A percentile compares a stretch with the other conserved stretches of the same genome.
These are phyloP conservation scores for Aphelenchoides besseyi DNA, from an alignment of 1,140 invertebrate species.

Conservation along the genomic window DNA sequence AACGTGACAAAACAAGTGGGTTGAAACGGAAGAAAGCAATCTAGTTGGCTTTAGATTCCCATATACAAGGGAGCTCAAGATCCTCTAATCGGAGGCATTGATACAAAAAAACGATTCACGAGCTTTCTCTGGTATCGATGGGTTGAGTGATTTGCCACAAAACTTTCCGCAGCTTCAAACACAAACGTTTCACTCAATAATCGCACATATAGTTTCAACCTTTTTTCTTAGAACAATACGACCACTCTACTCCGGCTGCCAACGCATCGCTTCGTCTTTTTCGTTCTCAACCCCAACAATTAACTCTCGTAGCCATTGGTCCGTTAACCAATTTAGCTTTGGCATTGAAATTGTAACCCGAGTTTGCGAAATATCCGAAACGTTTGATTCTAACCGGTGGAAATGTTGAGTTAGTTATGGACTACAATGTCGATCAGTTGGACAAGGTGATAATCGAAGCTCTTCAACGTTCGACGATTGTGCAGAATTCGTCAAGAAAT, in stretches of 20 bases:
- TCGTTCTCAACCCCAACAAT: conserved; percentile 65
- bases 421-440: neutral
- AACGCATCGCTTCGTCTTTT: conserved; percentile 63
- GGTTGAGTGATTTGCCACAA: conserved; percentile 54
- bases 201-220: conserved; percentile 17
- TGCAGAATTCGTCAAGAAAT: too few relatives aligned
- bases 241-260: conserved; percentile 40
- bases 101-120: conserved; percentile 28
- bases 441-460: conserved; percentile 4
- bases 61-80: conserved; percentile 55
- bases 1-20: neutral
- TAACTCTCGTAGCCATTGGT: conserved; percentile 71
- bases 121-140: conserved; percentile 56
- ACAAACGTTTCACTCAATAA: neutral
- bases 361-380: conserved; percentile 69
- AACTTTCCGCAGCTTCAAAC: conserved; percentile 69
- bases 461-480: neutral
- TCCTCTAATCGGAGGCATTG: conserved; percentile 42
- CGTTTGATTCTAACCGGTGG: conserved; percentile 76
- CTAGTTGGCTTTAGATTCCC: conserved; percentile 37
- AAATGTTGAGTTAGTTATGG: conserved; percentile 65
- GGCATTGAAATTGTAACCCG: conserved; percentile 70
- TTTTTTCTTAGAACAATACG: conserved; percentile 37
- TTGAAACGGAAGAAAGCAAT: conserved; percentile 14
- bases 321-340: conserved; percentile 77